These are phyloP conservation scores for Medauroidea extradentata DNA, from an alignment of 1,140 invertebrate species.

Conservation along the genomic window DNA sequence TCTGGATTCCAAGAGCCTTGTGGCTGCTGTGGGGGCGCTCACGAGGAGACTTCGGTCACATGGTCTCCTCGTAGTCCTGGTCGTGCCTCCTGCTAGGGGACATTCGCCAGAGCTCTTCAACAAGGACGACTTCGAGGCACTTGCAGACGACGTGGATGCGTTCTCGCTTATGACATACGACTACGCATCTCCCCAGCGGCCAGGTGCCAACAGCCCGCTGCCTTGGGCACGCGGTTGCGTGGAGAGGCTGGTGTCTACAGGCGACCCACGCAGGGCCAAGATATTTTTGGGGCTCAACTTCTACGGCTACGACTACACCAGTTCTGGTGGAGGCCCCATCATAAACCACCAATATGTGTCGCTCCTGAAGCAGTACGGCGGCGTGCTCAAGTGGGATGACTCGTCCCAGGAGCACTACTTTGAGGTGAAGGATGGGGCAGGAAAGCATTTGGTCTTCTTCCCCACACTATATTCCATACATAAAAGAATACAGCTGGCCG, in stretches of 20 bases:
- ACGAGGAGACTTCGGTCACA: constrained; percentile 46
- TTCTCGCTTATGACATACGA: constrained; percentile 97
- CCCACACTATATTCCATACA: constrained; percentile 84
- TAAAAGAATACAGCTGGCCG: constrained; percentile 71
- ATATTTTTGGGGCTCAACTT: constrained; percentile 89
- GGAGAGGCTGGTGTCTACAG: constrained; percentile 61
- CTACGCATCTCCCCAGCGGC: constrained; percentile 75
- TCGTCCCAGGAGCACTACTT: constrained; percentile 79
- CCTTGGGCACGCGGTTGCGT: constrained; percentile 79
- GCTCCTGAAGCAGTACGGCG: constrained; percentile 61
- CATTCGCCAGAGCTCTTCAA: constrained; percentile 63
- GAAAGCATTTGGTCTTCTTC: constrained; percentile 76
- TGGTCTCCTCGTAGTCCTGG: constrained; percentile 67
- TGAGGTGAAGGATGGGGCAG: constrained; percentile 61
- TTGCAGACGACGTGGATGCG: constrained; percentile 70
- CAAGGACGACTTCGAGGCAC: constrained; percentile 67
- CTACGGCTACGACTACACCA: constrained; percentile 85
- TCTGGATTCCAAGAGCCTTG: constrained; percentile 56
- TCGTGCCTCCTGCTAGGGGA: constrained; percentile 74
- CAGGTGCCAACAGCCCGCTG: constrained; percentile 84
- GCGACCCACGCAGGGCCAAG: constrained; percentile 61
- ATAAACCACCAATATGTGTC: constrained; percentile 72
- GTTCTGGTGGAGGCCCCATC: constrained; percentile 71
- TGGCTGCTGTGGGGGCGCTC: constrained; percentile 55
- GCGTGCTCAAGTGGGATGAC: constrained; percentile 71